These are phyloP conservation scores for Encarsia formosa DNA, from an alignment of 2,888 invertebrate genomes.

Conservation along the genomic window DNA sequence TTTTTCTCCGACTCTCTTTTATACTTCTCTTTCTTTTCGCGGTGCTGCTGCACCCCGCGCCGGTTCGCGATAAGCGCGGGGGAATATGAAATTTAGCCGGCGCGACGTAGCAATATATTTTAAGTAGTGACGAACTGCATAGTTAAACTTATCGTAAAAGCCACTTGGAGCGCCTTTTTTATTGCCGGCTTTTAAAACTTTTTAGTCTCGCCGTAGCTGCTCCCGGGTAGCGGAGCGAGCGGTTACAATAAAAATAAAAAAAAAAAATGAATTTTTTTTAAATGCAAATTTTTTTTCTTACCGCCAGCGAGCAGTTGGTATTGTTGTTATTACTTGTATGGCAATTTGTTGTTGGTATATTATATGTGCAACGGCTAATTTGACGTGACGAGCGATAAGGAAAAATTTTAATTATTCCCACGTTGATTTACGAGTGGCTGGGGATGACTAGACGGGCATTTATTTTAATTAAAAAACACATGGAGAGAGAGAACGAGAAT, in stretches of 20 bases:
- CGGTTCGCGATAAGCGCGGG: constrained; percentile 26
- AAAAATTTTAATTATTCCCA: constrained; percentile 22
- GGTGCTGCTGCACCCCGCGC: not conserved
- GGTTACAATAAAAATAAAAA: constrained; percentile 25
- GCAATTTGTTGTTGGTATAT: not conserved
- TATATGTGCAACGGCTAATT: constrained; percentile 12
- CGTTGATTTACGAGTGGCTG: constrained; percentile 21
- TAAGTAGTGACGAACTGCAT: constrained; percentile 30
- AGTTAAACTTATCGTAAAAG: constrained; percentile 30
- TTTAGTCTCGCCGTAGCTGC: constrained; percentile 17
- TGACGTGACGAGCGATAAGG: constrained; percentile 24
- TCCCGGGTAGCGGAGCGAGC: not conserved
- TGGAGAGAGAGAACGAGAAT: too few species aligned
- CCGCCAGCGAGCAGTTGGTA: not conserved
- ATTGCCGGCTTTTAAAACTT: constrained; percentile 28
- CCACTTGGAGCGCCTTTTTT: constrained; percentile 27
- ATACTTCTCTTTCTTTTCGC: not conserved
- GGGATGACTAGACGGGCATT: constrained; percentile 1
- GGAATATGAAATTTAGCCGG: constrained; percentile 26
- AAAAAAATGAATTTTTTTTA: too few species aligned
- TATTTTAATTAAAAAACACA: constrained; percentile 10
- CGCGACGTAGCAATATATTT: constrained; percentile 26
- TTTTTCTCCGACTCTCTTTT: not conserved
- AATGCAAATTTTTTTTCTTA: constrained; percentile 21
- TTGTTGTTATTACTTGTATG: not conserved